Base-by-base conservation (phyloP, 2,888 invertebrate genomes). In the Eupithecia abbreviata region DNA sequence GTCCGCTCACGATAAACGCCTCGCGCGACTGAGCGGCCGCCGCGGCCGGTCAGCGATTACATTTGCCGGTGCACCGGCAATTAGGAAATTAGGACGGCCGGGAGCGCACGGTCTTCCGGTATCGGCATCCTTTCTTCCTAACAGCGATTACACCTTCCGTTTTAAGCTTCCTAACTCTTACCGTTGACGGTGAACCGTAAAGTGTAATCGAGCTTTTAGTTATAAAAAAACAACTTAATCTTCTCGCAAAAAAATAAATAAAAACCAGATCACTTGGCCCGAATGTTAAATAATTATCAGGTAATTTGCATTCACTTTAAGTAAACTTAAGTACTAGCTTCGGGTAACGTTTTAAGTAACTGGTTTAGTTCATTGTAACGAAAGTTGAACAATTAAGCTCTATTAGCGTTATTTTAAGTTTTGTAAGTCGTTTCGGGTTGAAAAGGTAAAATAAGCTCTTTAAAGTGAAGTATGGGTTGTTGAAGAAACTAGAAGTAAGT, bases 291-390 rank as follows among this genome's bases (percentile, higher is more conserved):
- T 79, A 80, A 84, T 82, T 83, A 83, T 81, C 80, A 78, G 79
- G 81, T 82, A 80, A 83, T 82, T 82, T 85, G 79, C 83, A 83
- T 83, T 79, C 81, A 80, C 69, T 79, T 81, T 77, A 81, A 77
- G 73, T 78, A 68, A 80, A 72, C 77, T 82, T 77, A 81, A 76
- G 73, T 78, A 65, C 67, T 71, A 71, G 45, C 51, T 45, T 43
- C 18, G 55, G 69, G 73, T 68, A 67, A 49, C 42, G 69, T 45
- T 18, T 74, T 71, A 68, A 43, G 42, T 66, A 70, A 70, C 65
- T 71, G 66, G 66, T 66, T 69, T 74, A 10, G 42, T 68, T 69
- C 15, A 74, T 70, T 74, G 69, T 70, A 65, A 70, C 49, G 74
- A 71, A 77, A 76, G 73, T 42, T 65, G 67, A 58, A 73, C 47